Percentiles rank a stretch among this genome's conserved stretches.
These are phyloP conservation scores for Bombus balteatus DNA, from an alignment of 1,140 invertebrate genomes.

Conservation along the genomic window DNA sequence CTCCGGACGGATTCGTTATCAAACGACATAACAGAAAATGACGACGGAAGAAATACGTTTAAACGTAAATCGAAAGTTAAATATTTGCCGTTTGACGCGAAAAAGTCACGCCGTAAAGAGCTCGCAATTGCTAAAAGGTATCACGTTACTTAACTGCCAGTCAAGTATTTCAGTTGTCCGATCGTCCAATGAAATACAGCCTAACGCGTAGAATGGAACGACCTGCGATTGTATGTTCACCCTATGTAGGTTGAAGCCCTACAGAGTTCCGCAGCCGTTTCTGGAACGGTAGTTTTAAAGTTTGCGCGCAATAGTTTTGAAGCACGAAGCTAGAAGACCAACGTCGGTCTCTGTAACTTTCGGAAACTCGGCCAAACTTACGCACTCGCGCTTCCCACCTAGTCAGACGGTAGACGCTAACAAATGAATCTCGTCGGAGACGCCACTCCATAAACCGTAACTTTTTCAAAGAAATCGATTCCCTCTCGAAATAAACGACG, in stretches of 20 bases:
- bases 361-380: slow-evolving; percentile 57
- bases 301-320: slow-evolving; percentile 46
- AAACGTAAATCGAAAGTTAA: not conserved
- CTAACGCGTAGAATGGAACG: not conserved
- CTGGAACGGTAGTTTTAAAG: slow-evolving; percentile 49
- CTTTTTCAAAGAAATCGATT: slow-evolving; percentile 18
- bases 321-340: slow-evolving; percentile 5
- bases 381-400: not conserved
- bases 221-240: not conserved
- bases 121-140: not conserved
- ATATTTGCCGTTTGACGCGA: not conserved
- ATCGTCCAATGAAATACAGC: not conserved
- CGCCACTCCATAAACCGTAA: not conserved
- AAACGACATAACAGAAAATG: not conserved
- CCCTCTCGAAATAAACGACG: not conserved
- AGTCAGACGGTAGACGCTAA: slow-evolving; percentile 11
- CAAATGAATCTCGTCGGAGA: slow-evolving; percentile 22
- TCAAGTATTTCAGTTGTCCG: not conserved
- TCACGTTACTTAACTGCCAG: not conserved
- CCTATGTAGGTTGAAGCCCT: slow-evolving; percentile 58
- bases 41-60: not conserved
- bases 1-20: too few relatives aligned
- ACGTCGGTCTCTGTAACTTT: slow-evolving; percentile 31
- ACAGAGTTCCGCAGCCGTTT: slow-evolving; percentile 46
- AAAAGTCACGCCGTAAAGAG: not conserved